A percentile compares a stretch with the other conserved stretches of the same genome.
Evolutionary conservation across 2,113 vertebrate species (phyloP).

Genomic region (Cebidichthys violaceus): DNA sequence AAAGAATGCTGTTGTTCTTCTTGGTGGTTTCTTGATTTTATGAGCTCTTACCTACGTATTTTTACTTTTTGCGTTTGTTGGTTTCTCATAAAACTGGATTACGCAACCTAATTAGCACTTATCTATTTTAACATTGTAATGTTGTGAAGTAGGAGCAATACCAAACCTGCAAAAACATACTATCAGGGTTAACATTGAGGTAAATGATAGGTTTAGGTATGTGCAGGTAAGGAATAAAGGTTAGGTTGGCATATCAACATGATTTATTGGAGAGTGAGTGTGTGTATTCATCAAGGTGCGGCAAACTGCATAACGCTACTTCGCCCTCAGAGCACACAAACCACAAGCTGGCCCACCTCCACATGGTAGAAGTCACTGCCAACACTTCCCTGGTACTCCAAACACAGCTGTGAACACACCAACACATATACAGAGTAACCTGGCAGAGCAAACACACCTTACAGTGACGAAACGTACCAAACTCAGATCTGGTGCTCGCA

Average conservation of each 20-base stretch:
- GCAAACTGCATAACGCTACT: not conserved
- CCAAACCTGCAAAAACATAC: not conserved
- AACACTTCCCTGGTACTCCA: constrained; percentile 34
- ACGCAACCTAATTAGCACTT: not conserved
- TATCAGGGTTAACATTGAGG: not conserved
- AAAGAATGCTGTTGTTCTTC: not conserved
- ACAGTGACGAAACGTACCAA: constrained; percentile 33
- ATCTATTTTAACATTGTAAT: constrained; percentile 8
- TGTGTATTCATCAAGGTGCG: constrained; percentile 38
- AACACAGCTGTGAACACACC: constrained; percentile 55
- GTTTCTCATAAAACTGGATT: not conserved
- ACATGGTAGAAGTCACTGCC: constrained; percentile 24
- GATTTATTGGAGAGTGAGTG: constrained; percentile 12
- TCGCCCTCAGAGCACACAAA: constrained; percentile 42
- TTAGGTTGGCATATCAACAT: not conserved
- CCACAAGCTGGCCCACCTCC: constrained; percentile 51
- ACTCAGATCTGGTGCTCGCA: constrained; percentile 5
- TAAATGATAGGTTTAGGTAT: not conserved
- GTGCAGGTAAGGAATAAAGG: not conserved
- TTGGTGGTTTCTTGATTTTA: not conserved
- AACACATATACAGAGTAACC: not conserved
- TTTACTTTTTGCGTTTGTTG: not conserved
- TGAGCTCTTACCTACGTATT: not conserved
- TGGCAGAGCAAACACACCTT: constrained; percentile 37
- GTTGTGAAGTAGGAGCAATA: constrained; percentile 7